Conservation (phyloP, 2,113 vertebrate species). For the Pundamilia nyererei region DNA sequence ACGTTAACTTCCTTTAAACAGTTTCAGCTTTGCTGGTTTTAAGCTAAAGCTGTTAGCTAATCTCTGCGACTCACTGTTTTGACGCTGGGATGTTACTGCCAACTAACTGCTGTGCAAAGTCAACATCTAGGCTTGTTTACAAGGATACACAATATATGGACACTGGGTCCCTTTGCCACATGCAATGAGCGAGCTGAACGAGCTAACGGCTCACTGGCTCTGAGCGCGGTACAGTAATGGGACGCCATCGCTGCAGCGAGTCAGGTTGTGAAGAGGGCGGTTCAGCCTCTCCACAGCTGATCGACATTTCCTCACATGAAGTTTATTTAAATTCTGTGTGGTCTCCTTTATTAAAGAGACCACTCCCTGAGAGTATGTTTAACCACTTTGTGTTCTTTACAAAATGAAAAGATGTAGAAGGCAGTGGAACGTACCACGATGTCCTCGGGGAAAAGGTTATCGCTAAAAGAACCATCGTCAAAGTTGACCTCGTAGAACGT, state of each 20-base stretch:
- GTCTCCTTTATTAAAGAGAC: too few species aligned
- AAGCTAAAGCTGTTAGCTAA: not conserved
- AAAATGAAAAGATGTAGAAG: not conserved
- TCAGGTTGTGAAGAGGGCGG: not conserved
- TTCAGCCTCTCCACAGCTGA: not conserved
- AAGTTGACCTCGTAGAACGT: conserved; percentile 98
- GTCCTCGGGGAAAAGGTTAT: conserved; percentile 95
- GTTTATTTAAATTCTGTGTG: too few species aligned
- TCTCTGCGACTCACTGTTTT: not conserved
- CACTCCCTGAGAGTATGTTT: not conserved
- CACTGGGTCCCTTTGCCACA: rapidly evolving
- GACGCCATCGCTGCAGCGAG: not conserved
- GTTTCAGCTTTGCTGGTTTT: rapidly evolving
- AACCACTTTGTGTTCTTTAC: not conserved
- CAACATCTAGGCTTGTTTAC: not conserved
- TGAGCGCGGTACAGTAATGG: too few species aligned
- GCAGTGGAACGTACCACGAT: conserved; percentile 81
- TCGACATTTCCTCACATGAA: too few species aligned
- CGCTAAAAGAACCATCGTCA: conserved; percentile 95
- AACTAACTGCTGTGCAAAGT: not conserved
- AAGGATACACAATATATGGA: not conserved
- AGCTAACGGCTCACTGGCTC: not conserved
- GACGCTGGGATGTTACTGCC: not conserved
- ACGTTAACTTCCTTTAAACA: not conserved
- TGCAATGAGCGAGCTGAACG: not conserved